Conservation (phyloP, 2,797 vertebrate genomes). For the Rhabdomys pumilio region DNA sequence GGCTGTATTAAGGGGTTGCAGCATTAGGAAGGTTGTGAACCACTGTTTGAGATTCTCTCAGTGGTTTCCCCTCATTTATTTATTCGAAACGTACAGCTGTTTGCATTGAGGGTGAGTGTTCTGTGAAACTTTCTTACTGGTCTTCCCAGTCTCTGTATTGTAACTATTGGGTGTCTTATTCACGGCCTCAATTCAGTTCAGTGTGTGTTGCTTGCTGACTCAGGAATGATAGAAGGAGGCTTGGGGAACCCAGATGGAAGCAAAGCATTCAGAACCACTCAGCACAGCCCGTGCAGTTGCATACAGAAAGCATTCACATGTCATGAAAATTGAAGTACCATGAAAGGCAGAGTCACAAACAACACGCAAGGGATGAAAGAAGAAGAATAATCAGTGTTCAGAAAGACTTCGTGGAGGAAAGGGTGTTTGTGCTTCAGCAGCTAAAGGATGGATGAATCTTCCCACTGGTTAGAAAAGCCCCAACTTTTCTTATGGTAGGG, state of each 20-base stretch:
- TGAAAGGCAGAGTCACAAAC: conserved; percentile 33
- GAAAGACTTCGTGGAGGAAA: conserved; percentile 19
- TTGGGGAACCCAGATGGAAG: neutral
- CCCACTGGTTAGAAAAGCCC: neutral
- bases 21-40: neutral
- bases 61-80: neutral
- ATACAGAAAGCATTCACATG: neutral
- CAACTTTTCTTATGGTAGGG: neutral
- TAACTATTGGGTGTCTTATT: neutral
- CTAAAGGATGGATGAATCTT: conserved; percentile 13
- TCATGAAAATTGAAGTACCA: neutral
- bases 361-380: conserved; percentile 39
- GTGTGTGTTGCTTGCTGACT: neutral
- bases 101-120: neutral
- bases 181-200: neutral
- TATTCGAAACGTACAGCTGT: neutral
- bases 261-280: neutral
- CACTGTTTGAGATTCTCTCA: neutral
- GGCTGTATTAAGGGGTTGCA: neutral
- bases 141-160: neutral
- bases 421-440: neutral
- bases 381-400: neutral
- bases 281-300: neutral
- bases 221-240: neutral
- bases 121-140: neutral